Percentiles rank a stretch among this genome's conserved stretches.
Conservation (phyloP, 2,113 vertebrate species). For the Macquaria ambigua region DNA sequence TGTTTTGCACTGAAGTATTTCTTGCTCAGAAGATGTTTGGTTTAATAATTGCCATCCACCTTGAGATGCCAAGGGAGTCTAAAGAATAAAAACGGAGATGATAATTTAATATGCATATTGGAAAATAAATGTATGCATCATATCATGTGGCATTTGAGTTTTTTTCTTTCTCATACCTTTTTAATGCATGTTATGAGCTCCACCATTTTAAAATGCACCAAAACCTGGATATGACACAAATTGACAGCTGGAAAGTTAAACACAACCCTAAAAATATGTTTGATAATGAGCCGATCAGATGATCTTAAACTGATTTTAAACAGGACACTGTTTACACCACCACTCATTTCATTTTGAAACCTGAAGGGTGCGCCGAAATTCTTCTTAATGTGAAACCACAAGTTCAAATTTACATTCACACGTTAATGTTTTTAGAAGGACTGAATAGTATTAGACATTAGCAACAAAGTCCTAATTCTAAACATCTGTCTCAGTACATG, state of each 20-base stretch:
- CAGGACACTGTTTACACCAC: no score
- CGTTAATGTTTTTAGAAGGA: background rate
- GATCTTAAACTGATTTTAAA: background rate
- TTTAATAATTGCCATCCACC: slow-evolving; percentile 41
- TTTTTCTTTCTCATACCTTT: background rate
- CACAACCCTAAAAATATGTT: background rate
- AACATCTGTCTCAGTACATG: no score
- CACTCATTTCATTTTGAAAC: background rate
- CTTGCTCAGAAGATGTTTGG: slow-evolving; percentile 60
- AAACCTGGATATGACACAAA: no score
- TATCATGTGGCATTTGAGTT: background rate
- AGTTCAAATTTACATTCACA: background rate
- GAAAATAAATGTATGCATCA: slow-evolving; percentile 72
- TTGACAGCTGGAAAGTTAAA: background rate
- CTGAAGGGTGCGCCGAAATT: background rate
- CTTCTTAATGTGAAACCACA: background rate
- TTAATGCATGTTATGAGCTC: background rate
- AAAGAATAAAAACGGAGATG: slow-evolving; percentile 29
- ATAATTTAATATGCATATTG: slow-evolving; percentile 73
- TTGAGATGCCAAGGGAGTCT: slow-evolving; percentile 48
- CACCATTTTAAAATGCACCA: background rate
- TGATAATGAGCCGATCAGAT: background rate
- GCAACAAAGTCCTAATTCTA: no score
- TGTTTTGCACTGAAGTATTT: slow-evolving; percentile 78
- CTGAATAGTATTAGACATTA: no score